These are phyloP conservation scores for Drosophila nr. perissopoda DNA, from an alignment of 2,888 invertebrate genomes.

Conservation along the genomic window DNA sequence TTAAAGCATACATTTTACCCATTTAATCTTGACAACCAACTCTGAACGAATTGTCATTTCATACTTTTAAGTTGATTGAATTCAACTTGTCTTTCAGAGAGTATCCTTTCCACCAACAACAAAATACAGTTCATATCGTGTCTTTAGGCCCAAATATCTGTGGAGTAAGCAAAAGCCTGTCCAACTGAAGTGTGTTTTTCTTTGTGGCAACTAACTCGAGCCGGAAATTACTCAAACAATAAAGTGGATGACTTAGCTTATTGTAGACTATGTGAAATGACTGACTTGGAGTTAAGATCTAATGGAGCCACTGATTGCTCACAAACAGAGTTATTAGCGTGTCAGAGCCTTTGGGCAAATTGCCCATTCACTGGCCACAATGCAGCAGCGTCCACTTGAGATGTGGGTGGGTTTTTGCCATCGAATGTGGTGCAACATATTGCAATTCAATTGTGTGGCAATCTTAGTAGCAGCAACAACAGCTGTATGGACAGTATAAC, in stretches of 20 bases:
- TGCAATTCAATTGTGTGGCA: slow-evolving; percentile 61
- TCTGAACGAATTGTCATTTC: not conserved
- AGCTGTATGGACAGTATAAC: not conserved
- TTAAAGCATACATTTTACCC: not conserved
- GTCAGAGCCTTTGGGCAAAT: slow-evolving; percentile 26
- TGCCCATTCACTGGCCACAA: slow-evolving; percentile 13
- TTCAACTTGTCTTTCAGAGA: not conserved
- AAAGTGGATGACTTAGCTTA: not conserved
- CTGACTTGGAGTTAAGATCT: not conserved
- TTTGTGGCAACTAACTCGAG: not conserved
- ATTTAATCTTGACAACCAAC: not conserved
- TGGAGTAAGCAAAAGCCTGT: not conserved
- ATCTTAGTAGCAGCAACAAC: slow-evolving; percentile 27
- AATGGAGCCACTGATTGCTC: slow-evolving; percentile 1
- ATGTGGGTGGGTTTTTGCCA: slow-evolving; percentile 26
- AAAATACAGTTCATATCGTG: not conserved
- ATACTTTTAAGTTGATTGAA: not conserved
- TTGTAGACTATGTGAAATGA: not conserved
- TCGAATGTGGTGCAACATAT: slow-evolving; percentile 44
- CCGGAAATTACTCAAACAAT: not conserved
- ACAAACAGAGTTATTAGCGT: slow-evolving; percentile 2
- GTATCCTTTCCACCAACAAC: not conserved
- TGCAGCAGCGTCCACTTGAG: not conserved
- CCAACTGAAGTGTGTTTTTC: not conserved
- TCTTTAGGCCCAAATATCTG: not conserved